phyloP scores from a whole-genome alignment of 2,797 vertebrate genomes.

The Artibeus lituratus region DNA sequence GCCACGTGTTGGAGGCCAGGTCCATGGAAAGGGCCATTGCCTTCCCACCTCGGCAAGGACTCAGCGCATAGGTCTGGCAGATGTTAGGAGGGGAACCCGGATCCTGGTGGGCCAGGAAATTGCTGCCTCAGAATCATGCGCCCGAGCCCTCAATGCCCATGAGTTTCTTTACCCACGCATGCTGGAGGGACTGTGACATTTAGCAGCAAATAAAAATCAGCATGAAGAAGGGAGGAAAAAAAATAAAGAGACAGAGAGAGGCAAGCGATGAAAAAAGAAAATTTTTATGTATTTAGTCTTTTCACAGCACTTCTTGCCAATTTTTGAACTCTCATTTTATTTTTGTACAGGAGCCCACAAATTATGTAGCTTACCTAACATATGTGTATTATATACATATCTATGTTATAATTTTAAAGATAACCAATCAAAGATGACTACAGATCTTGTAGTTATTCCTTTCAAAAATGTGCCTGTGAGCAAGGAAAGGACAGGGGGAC shows the following conservation, averaged over 20 bases:
- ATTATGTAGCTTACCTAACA: background rate
- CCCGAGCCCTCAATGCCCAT: background rate
- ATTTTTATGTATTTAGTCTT: background rate
- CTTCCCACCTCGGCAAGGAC: background rate
- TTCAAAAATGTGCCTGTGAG: background rate
- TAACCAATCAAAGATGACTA: background rate
- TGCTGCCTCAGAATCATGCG: background rate
- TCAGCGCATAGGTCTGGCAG: background rate
- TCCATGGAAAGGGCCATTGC: background rate
- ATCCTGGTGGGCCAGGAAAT: background rate
- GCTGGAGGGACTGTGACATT: background rate
- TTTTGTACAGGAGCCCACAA: background rate
- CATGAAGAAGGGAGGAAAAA: background rate
- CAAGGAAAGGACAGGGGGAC: background rate
- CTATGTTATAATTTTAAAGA: background rate
- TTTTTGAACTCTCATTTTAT: background rate
- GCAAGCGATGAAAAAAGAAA: background rate
- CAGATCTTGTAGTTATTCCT: background rate
- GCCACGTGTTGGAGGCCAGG: background rate
- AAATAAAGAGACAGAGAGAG: background rate
- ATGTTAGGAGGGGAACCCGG: background rate
- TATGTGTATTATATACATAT: background rate
- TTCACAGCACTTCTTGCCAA: background rate
- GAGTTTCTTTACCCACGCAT: background rate
- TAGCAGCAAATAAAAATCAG: background rate